These are phyloP conservation scores for Phymatocera aterrima DNA, from an alignment of 2,888 invertebrate species.

Conservation along the genomic window DNA sequence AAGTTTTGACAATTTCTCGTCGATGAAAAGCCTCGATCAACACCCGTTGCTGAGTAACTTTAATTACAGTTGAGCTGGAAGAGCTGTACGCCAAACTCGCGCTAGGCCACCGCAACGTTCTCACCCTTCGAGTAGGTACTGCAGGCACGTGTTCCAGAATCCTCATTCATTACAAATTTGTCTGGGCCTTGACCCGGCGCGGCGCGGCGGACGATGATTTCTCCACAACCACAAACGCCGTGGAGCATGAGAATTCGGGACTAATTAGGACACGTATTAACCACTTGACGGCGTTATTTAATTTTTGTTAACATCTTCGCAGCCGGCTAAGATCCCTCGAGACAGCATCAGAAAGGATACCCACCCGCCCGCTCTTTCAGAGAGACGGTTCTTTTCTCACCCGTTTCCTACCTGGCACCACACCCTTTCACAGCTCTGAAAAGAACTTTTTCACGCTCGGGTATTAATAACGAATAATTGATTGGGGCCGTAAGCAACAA, in stretches of 20 bases:
- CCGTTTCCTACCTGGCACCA: not conserved
- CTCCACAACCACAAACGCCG: not conserved
- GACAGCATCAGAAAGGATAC: conserved; percentile 1
- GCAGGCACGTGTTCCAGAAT: not conserved
- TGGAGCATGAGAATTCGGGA: not conserved
- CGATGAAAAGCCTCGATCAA: not conserved
- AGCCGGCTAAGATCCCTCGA: not conserved
- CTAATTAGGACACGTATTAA: conserved; percentile 12
- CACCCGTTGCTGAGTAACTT: not conserved
- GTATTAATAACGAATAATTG: not conserved
- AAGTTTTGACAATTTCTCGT: not conserved
- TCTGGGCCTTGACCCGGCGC: not conserved
- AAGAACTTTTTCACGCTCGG: not conserved
- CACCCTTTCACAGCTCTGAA: not conserved
- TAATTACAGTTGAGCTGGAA: conserved; percentile 26
- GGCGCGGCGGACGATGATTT: not conserved
- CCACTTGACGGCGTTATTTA: conserved; percentile 3
- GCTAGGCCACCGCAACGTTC: not conserved
- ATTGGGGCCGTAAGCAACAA: not conserved
- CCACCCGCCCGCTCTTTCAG: not conserved
- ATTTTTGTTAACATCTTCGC: not conserved
- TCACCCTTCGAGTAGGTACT: not conserved
- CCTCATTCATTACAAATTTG: conserved; percentile 8
- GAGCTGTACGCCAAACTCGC: not conserved
- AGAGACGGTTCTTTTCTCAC: conserved; percentile 8